phyloP scores from a whole-genome alignment of 2,797 vertebrate species.

The Oreonectes daqikongensis region DNA sequence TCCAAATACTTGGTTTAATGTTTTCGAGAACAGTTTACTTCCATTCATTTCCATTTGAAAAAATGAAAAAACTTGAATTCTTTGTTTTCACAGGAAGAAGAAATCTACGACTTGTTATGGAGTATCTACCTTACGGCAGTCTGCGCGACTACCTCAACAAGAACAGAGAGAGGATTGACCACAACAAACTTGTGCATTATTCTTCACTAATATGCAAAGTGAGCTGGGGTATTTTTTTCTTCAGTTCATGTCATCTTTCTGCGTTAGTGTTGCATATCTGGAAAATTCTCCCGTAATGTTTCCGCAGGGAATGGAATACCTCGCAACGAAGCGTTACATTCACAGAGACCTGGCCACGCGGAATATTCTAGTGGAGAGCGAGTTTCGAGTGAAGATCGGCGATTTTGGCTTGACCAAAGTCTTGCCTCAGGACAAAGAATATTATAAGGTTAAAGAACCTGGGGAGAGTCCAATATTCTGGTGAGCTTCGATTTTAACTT shows the following conservation, averaged over 20 bases:
- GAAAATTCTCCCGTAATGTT: not conserved
- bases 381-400: slow-evolving; percentile 96
- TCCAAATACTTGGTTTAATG: too few species aligned
- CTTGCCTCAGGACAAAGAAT: slow-evolving; percentile 96
- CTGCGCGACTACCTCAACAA: slow-evolving; percentile 96
- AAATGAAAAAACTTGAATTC: not conserved
- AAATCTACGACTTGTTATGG: slow-evolving; percentile 95
- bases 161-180: slow-evolving; percentile 89
- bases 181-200: slow-evolving; percentile 91
- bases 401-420: slow-evolving; percentile 98
- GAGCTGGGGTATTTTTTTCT: slow-evolving; percentile 35
- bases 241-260: not conserved
- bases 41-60: too few species aligned
- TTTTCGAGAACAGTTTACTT: too few species aligned
- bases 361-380: slow-evolving; percentile 96
- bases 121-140: slow-evolving; percentile 95
- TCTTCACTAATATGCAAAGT: slow-evolving; percentile 98
- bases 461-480: slow-evolving; percentile 99
- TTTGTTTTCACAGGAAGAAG: slow-evolving; percentile 77
- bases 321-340: slow-evolving; percentile 91
- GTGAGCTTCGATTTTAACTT: slow-evolving; percentile 71
- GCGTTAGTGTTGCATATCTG: not conserved
- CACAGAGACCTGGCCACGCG: slow-evolving; percentile 96
- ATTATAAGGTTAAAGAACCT: slow-evolving; percentile 96
- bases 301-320: slow-evolving; percentile 94